phyloP scores from a whole-genome alignment of 92 coral and sea anemone species.

The Porites lobata region DNA sequence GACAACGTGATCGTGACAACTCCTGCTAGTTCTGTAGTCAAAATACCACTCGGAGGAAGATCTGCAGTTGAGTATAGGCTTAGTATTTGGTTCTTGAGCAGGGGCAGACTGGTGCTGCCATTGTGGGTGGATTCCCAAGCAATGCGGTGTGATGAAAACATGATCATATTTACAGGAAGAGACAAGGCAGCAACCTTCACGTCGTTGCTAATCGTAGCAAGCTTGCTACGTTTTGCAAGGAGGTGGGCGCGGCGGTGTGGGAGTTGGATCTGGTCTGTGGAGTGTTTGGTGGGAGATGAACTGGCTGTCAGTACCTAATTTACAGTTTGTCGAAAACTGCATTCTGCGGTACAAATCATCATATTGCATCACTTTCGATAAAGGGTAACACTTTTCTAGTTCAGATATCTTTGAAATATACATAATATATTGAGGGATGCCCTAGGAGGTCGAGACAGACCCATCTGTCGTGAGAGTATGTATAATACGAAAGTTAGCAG shows the following conservation, averaged over 20 bases:
- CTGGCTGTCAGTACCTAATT: conserved; percentile 18
- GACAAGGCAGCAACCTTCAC: not conserved
- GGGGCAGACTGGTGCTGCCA: conserved; percentile 11
- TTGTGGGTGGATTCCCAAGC: not conserved
- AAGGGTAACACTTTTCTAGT: conserved; percentile 8
- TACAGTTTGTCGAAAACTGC: conserved; percentile 16
- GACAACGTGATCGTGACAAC: not conserved
- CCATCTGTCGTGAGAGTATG: conserved; percentile 12
- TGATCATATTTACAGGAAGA: conserved; percentile 7
- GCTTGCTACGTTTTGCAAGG: conserved; percentile 3
- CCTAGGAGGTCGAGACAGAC: not conserved
- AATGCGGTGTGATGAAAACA: conserved; percentile 21
- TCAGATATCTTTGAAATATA: conserved; percentile 25
- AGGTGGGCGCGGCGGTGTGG: not conserved
- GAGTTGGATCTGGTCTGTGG: conserved; percentile 5
- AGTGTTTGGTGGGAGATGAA: conserved; percentile 21
- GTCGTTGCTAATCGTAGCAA: conserved; percentile 10
- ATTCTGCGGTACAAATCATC: conserved; percentile 5
- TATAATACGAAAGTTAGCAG: conserved; percentile 26
- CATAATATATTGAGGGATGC: not conserved
- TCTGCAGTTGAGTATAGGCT: not conserved
- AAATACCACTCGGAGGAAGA: no score
- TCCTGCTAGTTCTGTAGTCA: not conserved
- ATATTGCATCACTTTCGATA: conserved; percentile 5
- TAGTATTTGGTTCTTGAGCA: not conserved